A percentile compares a stretch with the other conserved stretches of the same genome.
Conservation (phyloP, 2,888 invertebrate species). For the Leptogaster cylindrica region DNA sequence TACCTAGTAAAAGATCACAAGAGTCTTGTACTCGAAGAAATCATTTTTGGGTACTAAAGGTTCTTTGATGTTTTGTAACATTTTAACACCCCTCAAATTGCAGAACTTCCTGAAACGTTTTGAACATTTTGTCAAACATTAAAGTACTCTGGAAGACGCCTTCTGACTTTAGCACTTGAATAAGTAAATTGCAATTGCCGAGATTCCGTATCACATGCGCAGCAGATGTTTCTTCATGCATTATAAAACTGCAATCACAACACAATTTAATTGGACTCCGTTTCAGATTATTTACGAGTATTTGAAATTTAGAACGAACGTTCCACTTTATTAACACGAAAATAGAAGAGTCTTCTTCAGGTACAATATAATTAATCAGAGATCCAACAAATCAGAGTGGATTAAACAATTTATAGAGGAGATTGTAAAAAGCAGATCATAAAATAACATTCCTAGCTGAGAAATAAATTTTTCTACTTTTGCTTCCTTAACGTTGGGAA, state of each 20-base stretch:
- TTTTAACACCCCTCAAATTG: no score
- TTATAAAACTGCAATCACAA: background rate
- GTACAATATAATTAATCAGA: slow-evolving; percentile 11
- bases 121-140: no score
- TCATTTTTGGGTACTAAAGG: no score
- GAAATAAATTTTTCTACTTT: slow-evolving; percentile 20
- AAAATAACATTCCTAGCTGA: slow-evolving; percentile 25
- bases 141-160: background rate
- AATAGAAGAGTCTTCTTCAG: background rate
- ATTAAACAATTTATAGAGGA: background rate
- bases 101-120: no score
- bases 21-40: no score
- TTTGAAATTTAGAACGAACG: background rate
- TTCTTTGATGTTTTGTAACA: no score
- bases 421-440: background rate
- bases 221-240: slow-evolving; percentile 18
- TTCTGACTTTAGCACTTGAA: no score
- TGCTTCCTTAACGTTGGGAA: background rate
- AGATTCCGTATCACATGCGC: slow-evolving; percentile 10
- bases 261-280: slow-evolving; percentile 6
- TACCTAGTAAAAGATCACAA: no score
- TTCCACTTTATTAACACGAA: background rate
- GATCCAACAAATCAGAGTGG: slow-evolving; percentile 10
- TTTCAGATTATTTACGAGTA: background rate
- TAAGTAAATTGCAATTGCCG: background rate